Conservation (phyloP, 2,113 vertebrate genomes). For the Eretmodus cyanostictus region DNA sequence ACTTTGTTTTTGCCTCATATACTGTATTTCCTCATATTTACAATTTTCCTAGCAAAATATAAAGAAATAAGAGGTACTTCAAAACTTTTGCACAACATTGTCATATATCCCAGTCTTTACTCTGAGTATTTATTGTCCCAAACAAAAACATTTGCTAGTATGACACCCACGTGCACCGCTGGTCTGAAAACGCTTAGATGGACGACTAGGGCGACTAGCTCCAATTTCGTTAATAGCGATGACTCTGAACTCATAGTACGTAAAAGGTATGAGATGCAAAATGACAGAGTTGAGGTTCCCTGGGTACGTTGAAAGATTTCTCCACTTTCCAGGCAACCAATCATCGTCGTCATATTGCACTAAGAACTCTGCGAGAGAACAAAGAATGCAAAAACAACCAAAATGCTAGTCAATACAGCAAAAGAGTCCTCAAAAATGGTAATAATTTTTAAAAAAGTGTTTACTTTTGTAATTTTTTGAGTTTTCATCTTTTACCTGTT, state of each 20-base stretch:
- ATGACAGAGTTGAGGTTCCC: constrained; percentile 84
- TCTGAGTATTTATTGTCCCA: neutral
- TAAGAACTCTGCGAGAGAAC: constrained; percentile 74
- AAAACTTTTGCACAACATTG: neutral
- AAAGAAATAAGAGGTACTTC: neutral
- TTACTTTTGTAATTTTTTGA: neutral
- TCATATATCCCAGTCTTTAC: neutral
- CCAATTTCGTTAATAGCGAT: constrained; percentile 88
- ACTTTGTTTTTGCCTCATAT: neutral
- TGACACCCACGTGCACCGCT: constrained; percentile 84
- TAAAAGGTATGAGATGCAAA: constrained; percentile 84
- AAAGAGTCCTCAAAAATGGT: neutral
- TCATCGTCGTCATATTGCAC: constrained; percentile 92
- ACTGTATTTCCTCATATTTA: neutral
- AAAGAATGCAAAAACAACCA: neutral
- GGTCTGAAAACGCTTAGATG: constrained; percentile 85
- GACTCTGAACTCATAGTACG: constrained; percentile 92
- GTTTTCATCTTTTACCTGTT: constrained; percentile 72
- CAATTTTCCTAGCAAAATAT: neutral
- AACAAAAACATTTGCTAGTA: neutral
- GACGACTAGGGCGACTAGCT: constrained; percentile 82
- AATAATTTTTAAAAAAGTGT: neutral
- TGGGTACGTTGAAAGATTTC: constrained; percentile 85
- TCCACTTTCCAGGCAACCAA: constrained; percentile 83
- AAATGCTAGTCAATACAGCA: neutral